A percentile compares a stretch with the other conserved stretches of the same genome.
Evolutionary conservation across 1,140 invertebrate species (phyloP).

Genomic region (Eufriesea mexicana): DNA sequence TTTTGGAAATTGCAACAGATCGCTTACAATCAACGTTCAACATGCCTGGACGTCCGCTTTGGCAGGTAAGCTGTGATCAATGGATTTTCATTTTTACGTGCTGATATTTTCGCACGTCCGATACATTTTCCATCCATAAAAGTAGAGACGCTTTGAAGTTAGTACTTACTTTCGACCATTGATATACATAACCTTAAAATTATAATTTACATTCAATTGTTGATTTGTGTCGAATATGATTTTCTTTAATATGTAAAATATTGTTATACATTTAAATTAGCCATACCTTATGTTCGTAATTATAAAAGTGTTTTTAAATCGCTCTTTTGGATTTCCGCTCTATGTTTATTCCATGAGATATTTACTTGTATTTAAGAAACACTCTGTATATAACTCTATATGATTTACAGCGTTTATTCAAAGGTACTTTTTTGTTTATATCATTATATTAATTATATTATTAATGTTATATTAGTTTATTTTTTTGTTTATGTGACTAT

Average conservation of each 20-base stretch:
- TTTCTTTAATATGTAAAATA: not conserved
- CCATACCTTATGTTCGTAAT: not conserved
- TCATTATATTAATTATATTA: too few species aligned
- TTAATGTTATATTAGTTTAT: too few species aligned
- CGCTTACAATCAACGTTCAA: constrained; percentile 25
- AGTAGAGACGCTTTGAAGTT: not conserved
- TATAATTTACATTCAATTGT: not conserved
- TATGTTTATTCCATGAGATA: not conserved
- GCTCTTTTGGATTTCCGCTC: too few species aligned
- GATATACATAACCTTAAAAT: not conserved
- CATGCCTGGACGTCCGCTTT: constrained; percentile 79
- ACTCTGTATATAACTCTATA: not conserved
- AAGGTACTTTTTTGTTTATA: not conserved
- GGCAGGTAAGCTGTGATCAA: constrained; percentile 72
- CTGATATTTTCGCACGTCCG: too few species aligned
- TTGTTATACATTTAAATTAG: not conserved
- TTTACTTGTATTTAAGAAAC: not conserved
- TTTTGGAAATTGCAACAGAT: constrained; percentile 45
- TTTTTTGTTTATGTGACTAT: not conserved
- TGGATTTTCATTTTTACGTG: not conserved
- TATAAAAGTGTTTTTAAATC: not conserved
- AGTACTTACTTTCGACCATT: not conserved
- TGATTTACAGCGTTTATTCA: not conserved
- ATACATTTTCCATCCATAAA: not conserved
- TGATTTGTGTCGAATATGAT: not conserved